Evolutionary conservation across 2,888 invertebrate genomes (phyloP).

Genomic region (Tolmerus cingulatus): DNA sequence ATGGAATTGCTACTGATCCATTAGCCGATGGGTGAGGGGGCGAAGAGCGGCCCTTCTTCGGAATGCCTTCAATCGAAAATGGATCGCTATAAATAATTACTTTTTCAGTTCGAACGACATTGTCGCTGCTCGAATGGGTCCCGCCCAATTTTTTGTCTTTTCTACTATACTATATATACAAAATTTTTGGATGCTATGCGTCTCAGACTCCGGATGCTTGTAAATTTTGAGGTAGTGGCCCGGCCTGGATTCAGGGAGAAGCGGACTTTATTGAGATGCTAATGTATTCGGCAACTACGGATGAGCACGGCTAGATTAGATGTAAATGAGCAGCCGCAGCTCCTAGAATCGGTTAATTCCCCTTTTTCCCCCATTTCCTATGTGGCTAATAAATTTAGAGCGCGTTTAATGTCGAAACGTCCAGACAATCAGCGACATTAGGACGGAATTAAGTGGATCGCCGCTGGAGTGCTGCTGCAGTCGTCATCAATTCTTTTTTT

Average conservation of each 20-base stretch:
- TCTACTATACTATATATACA: background rate
- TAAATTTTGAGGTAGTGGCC: background rate
- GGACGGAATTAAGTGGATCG: conserved; percentile 11
- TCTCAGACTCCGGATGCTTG: conserved; percentile 25
- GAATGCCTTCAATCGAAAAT: background rate
- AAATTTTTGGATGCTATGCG: background rate
- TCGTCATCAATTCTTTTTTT: background rate
- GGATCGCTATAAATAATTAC: conserved; percentile 3
- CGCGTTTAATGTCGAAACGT: conserved; percentile 13
- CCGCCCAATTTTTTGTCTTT: background rate
- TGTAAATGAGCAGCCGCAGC: conserved; percentile 27
- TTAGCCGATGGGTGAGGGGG: background rate
- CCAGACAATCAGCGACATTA: background rate
- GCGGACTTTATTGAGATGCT: conserved; percentile 34
- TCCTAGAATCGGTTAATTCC: conserved; percentile 38
- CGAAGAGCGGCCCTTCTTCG: background rate
- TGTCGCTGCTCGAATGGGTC: background rate
- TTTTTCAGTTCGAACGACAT: background rate
- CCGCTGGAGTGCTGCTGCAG: background rate
- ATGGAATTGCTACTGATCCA: conserved; percentile 39
- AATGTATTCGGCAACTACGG: conserved; percentile 38
- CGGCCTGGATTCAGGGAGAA: background rate
- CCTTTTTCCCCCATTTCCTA: background rate
- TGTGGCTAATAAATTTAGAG: conserved; percentile 27
- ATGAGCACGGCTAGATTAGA: conserved; percentile 35